A percentile compares a stretch with the other conserved stretches of the same genome.
Evolutionary conservation across 23 tunicate genomes (phyloP).

Genomic region (Ascidia mentula): DNA sequence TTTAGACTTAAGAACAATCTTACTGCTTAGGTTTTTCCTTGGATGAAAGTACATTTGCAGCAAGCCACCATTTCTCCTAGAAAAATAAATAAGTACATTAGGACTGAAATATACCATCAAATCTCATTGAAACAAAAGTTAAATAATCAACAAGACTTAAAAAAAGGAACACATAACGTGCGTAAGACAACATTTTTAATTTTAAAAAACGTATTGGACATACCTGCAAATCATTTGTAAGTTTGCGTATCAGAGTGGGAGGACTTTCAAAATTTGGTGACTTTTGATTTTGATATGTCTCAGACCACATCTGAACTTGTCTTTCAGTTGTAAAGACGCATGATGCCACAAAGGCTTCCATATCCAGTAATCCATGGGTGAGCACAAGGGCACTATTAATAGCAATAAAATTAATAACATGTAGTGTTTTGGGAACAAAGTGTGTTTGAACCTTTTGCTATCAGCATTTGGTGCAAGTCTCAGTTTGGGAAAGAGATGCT

Average conservation of each 20-base stretch:
- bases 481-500: slow-evolving; percentile 43
- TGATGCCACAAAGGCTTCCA: slow-evolving; percentile 57
- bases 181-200: too few species aligned
- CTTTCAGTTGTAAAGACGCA: slow-evolving; percentile 66
- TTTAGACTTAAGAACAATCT: background rate
- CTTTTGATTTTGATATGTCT: background rate
- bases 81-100: background rate
- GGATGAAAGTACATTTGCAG: slow-evolving; percentile 9
- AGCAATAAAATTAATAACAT: background rate
- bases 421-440: too few species aligned
- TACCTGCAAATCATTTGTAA: slow-evolving; percentile 72
- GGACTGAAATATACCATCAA: too few species aligned
- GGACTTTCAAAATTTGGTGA: slow-evolving; percentile 31
- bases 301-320: slow-evolving; percentile 35
- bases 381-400: background rate
- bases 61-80: slow-evolving; percentile 64
- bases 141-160: too few species aligned
- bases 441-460: background rate
- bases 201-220: too few species aligned
- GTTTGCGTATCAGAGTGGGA: slow-evolving; percentile 29
- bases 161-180: too few species aligned
- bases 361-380: background rate
- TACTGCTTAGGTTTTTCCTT: slow-evolving; percentile 8
- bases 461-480: slow-evolving; percentile 17
- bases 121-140: background rate